A percentile compares a stretch with the other conserved stretches of the same genome.
Conservation (phyloP, 1,140 invertebrate genomes). For the Drosophila aff. region DNA sequence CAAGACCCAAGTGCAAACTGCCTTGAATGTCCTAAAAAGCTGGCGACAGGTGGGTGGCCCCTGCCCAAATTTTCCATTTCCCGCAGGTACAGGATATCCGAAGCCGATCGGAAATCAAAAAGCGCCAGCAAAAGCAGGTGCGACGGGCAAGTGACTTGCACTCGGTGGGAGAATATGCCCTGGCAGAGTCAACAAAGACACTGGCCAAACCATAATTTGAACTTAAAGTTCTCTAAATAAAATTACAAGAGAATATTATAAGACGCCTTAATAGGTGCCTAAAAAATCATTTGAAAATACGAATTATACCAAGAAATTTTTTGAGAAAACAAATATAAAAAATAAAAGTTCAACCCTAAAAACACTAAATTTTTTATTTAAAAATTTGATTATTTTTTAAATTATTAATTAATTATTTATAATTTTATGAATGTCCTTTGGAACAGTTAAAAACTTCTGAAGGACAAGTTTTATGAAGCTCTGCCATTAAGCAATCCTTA, state of each 20-base stretch:
- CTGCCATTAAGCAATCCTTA: neutral
- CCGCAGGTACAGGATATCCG: slow-evolving; percentile 25
- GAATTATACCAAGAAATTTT: no score
- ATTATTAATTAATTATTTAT: neutral
- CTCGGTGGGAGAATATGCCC: slow-evolving; percentile 21
- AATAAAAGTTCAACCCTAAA: no score
- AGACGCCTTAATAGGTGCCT: no score
- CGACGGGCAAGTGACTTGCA: slow-evolving; percentile 36
- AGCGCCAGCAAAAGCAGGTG: slow-evolving; percentile 37
- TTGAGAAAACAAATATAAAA: no score
- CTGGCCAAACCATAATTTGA: slow-evolving; percentile 28
- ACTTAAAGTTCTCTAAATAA: neutral
- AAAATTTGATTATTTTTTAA: no score
- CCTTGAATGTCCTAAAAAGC: slow-evolving; percentile 10
- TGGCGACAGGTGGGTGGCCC: slow-evolving; percentile 45
- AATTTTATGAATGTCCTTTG: neutral
- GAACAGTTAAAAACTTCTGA: no score
- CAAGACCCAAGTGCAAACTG: neutral
- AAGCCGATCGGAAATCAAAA: slow-evolving; percentile 50
- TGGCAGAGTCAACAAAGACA: slow-evolving; percentile 23
- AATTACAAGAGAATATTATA: no score
- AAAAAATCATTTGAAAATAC: no score
- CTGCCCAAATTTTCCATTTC: slow-evolving; percentile 9
- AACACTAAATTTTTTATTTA: no score
- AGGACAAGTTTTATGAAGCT: no score